A percentile compares a stretch with the other conserved stretches of the same genome.
Evolutionary conservation across 2,888 invertebrate species (phyloP).

Genomic region (Thysanoteuthis rhombus): DNA sequence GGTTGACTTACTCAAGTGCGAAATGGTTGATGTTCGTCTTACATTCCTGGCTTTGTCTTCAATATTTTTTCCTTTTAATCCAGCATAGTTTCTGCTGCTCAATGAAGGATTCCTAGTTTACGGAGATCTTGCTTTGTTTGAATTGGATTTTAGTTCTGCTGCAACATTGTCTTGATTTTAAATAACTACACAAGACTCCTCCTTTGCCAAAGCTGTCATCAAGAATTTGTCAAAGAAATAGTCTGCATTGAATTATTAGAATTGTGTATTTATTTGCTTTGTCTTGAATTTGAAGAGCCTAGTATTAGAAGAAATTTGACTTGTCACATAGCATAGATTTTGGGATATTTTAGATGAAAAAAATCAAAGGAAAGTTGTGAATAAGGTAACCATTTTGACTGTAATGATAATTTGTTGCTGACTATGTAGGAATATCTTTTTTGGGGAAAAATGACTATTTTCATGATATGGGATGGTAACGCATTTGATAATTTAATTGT

Average conservation of each 20-base stretch:
- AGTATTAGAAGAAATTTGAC: not conserved
- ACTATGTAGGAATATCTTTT: not conserved
- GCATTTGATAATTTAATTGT: not conserved
- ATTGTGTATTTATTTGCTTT: not conserved
- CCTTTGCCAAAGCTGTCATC: not conserved
- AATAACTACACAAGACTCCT: not conserved
- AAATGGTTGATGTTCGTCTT: not conserved
- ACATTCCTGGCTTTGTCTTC: not conserved
- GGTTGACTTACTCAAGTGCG: not conserved
- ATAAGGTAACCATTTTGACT: not conserved
- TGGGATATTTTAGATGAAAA: not conserved
- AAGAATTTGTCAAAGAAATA: not conserved
- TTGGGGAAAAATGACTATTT: too few relatives aligned
- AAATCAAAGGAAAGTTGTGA: not conserved
- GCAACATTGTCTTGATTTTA: constrained; percentile 12
- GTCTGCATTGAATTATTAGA: not conserved
- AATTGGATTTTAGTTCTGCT: not conserved
- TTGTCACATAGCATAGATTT: not conserved
- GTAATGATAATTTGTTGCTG: not conserved
- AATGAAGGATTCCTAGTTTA: not conserved
- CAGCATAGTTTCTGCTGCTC: not conserved
- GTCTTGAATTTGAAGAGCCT: not conserved
- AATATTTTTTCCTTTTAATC: not conserved
- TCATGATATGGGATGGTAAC: too few relatives aligned
- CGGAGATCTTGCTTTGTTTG: not conserved